A percentile compares a stretch with the other conserved stretches of the same genome.
phyloP scores from a whole-genome alignment of 1,140 invertebrate genomes.

The Dendrolimus kikuchii region DNA sequence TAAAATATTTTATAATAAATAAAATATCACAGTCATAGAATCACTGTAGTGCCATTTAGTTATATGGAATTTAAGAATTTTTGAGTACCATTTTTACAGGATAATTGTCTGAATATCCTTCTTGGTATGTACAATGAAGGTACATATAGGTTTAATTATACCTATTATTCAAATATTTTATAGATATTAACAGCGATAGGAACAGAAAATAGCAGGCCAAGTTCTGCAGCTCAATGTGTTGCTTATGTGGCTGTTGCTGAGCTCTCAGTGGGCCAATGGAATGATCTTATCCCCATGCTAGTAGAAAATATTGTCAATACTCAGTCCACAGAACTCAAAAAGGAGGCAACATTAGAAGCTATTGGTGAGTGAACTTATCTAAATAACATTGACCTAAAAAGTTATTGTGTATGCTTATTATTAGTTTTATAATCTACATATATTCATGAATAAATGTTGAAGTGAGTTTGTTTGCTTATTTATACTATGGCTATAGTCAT shows the following conservation, averaged over 20 bases:
- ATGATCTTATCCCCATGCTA: conserved; percentile 88
- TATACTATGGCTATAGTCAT: too few species aligned
- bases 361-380: conserved; percentile 83
- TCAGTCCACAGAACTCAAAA: conserved; percentile 92
- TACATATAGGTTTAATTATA: conserved; percentile 2
- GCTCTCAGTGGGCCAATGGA: conserved; percentile 89
- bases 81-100: too few species aligned
- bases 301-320: conserved; percentile 93
- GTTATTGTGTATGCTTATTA: too few species aligned
- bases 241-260: conserved; percentile 98
- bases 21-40: too few species aligned
- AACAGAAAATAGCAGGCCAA: conserved; percentile 94
- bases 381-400: not conserved
- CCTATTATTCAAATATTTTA: conserved; percentile 12
- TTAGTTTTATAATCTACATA: too few species aligned
- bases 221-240: conserved; percentile 98
- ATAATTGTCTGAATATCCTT: too few species aligned
- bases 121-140: too few species aligned
- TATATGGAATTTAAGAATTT: too few species aligned
- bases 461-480: too few species aligned
- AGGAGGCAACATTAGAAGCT: conserved; percentile 96
- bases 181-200: conserved; percentile 94
- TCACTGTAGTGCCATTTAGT: too few species aligned
- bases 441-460: too few species aligned
- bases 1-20: too few species aligned